Evolutionary conservation across 2,113 vertebrate genomes (phyloP).

Genomic region (Ceyx margarethae): DNA sequence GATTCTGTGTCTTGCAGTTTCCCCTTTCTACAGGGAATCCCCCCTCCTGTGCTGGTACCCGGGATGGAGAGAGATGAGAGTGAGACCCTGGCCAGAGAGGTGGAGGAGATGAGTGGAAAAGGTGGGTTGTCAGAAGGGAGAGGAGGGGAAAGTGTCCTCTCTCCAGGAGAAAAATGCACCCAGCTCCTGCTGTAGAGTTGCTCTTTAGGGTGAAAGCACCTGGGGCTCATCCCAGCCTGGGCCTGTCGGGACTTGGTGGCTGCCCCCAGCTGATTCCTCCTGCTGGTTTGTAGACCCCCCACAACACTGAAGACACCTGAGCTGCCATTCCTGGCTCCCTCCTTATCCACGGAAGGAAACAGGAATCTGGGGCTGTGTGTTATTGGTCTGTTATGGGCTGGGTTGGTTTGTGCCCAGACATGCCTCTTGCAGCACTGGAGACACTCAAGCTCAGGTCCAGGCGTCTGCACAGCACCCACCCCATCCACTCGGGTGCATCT

Average conservation of each 20-base stretch:
- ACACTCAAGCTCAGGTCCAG: neutral
- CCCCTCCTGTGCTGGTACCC: neutral
- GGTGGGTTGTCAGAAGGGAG: conserved; percentile 11
- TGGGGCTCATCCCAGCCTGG: neutral
- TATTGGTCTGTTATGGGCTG: rapidly evolving
- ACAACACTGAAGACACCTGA: neutral
- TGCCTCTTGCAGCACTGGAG: neutral
- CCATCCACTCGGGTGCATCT: neutral
- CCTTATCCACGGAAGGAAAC: neutral
- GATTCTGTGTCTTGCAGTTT: neutral
- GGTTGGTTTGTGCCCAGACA: neutral
- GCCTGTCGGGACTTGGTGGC: neutral
- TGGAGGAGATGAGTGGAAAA: neutral
- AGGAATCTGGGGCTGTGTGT: neutral
- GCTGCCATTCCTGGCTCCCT: neutral
- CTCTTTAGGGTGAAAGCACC: neutral
- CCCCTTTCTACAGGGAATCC: neutral
- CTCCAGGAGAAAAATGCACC: neutral
- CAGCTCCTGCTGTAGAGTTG: neutral
- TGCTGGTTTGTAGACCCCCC: neutral
- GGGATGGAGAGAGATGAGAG: neutral
- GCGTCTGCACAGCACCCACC: neutral
- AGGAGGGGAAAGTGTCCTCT: neutral
- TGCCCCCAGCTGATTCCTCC: neutral
- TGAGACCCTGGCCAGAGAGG: neutral